phyloP scores from a whole-genome alignment of 1,140 invertebrate genomes.

The Hesperophylax magnus region DNA sequence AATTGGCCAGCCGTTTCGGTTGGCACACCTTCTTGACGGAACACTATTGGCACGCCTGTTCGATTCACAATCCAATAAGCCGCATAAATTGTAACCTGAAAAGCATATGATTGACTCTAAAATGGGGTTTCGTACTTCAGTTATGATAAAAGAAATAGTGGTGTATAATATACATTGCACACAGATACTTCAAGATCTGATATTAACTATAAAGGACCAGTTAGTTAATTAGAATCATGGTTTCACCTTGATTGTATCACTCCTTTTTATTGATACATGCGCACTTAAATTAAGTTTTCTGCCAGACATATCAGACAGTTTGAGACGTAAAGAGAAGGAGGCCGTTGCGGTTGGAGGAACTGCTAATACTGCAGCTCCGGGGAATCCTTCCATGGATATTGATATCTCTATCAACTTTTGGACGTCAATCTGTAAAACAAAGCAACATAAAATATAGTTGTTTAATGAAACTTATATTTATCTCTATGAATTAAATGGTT shows the following conservation, averaged over 20 bases:
- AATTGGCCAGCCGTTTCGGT: conserved; percentile 92
- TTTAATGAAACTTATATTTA: not conserved
- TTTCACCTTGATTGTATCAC: conserved; percentile 71
- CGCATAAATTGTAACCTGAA: conserved; percentile 84
- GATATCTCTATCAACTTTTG: conserved; percentile 79
- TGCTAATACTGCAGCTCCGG: conserved; percentile 75
- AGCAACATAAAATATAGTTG: not conserved
- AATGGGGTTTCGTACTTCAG: too few species aligned
- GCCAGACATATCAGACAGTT: conserved; percentile 76
- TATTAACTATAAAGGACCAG: too few species aligned
- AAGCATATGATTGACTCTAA: conserved; percentile 4
- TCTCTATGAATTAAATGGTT: not conserved
- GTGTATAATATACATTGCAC: too few species aligned
- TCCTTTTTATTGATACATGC: conserved; percentile 68
- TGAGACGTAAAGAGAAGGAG: conserved; percentile 67
- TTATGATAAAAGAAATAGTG: too few species aligned
- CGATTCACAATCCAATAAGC: conserved; percentile 97
- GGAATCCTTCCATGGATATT: conserved; percentile 88
- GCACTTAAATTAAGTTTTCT: conserved; percentile 84
- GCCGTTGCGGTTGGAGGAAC: conserved; percentile 66
- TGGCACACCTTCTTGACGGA: conserved; percentile 88
- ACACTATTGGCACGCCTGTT: conserved; percentile 94
- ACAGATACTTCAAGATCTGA: too few species aligned
- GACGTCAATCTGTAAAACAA: conserved; percentile 75
- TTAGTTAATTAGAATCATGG: too few species aligned